Evolutionary conservation across 2,888 invertebrate species (phyloP).

Genomic region (Nemotelus nigrinus): DNA sequence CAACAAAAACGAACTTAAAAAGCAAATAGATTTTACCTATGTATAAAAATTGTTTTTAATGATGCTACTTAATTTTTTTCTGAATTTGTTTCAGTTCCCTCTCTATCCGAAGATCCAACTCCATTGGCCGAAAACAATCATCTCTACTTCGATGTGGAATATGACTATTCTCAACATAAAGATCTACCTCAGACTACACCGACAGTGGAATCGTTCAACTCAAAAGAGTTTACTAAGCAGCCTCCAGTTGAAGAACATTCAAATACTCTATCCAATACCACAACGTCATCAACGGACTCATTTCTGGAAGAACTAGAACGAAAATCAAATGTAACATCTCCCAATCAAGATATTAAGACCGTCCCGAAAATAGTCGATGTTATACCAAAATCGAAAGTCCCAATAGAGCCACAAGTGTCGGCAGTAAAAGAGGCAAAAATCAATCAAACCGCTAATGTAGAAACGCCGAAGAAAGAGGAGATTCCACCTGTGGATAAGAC

Average conservation of each 20-base stretch:
- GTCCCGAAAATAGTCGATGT: conserved; percentile 24
- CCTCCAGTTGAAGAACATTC: conserved; percentile 46
- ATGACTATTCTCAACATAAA: conserved; percentile 56
- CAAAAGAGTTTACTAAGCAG: conserved; percentile 56
- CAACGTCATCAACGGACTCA: conserved; percentile 27
- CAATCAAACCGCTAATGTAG: conserved; percentile 32
- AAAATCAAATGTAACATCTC: conserved; percentile 7
- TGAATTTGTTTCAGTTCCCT: conserved; percentile 59
- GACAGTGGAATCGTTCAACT: conserved; percentile 56
- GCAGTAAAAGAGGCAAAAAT: conserved; percentile 49
- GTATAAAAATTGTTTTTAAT: too few relatives aligned
- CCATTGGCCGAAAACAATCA: conserved; percentile 65
- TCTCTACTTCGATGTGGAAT: conserved; percentile 63
- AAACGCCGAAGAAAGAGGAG: conserved; percentile 49
- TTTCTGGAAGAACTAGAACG: conserved; percentile 8
- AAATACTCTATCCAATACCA: conserved; percentile 42
- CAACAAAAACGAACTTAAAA: too few relatives aligned
- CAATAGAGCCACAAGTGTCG: conserved; percentile 28
- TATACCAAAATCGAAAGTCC: conserved; percentile 4
- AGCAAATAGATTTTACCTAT: too few relatives aligned
- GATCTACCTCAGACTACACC: conserved; percentile 40
- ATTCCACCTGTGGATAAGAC: conserved; percentile 52
- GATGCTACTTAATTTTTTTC: too few relatives aligned
- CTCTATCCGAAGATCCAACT: conserved; percentile 65
- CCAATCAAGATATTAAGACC: conserved; percentile 14